A percentile compares a stretch with the other conserved stretches of the same genome.
Conservation (phyloP, 2,113 vertebrate genomes). For the Jacana jacana region DNA sequence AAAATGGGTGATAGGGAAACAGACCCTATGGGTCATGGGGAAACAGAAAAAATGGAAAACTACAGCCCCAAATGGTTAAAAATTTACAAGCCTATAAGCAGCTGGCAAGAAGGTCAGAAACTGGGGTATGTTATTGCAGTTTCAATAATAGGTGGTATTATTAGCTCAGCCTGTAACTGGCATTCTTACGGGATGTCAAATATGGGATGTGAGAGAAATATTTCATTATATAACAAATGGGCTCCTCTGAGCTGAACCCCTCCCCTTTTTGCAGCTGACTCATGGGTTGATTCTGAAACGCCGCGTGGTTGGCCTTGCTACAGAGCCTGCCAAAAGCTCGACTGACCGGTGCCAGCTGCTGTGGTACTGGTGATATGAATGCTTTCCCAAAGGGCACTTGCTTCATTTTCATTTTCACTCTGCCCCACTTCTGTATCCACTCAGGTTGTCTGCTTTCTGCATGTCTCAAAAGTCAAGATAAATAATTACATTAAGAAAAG, state of each 20-base stretch:
- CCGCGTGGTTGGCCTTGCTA: neutral
- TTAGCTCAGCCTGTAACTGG: conserved; percentile 1
- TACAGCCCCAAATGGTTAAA: conserved; percentile 7
- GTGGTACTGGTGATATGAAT: neutral
- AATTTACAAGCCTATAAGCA: neutral
- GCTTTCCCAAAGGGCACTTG: neutral
- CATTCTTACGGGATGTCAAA: conserved; percentile 17
- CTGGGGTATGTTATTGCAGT: neutral
- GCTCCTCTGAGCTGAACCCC: neutral
- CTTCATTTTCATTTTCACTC: conserved; percentile 45
- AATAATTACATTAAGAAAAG: neutral
- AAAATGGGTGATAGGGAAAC: neutral
- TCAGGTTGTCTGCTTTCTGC: conserved; percentile 4
- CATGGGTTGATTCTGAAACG: conserved; percentile 44
- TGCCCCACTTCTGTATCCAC: neutral
- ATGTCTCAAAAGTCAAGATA: conserved; percentile 34
- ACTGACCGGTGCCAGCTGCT: conserved; percentile 11
- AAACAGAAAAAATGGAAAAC: neutral
- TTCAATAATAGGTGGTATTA: neutral
- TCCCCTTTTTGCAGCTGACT: conserved; percentile 12
- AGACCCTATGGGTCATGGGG: neutral
- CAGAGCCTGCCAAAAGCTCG: conserved; percentile 15
- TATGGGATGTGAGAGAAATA: neutral
- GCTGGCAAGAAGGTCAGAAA: neutral
- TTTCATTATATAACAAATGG: conserved; percentile 35